These are phyloP conservation scores for Caenorhabditis auriculariae DNA, from an alignment of 2,888 invertebrate genomes.

Conservation along the genomic window DNA sequence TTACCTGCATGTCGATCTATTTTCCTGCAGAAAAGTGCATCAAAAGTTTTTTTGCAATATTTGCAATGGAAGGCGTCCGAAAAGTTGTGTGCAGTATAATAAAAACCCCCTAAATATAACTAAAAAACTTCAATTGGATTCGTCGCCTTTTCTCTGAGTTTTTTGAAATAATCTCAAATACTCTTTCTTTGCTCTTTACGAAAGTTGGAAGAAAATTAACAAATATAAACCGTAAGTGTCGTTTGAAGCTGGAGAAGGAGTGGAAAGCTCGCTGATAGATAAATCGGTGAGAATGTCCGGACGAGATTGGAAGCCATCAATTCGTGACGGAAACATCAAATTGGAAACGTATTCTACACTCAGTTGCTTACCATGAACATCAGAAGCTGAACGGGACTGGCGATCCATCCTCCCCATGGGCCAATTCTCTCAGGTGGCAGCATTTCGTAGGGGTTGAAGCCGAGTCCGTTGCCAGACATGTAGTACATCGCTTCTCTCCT, in stretches of 20 bases:
- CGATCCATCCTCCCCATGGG: constrained; percentile 63
- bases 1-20: no score
- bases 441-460: constrained; percentile 63
- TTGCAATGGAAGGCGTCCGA: no score
- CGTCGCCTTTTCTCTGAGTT: neutral
- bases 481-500: constrained; percentile 61
- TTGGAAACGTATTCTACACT: no score
- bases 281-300: constrained; percentile 48
- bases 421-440: constrained; percentile 59
- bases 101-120: neutral
- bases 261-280: constrained; percentile 45
- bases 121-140: neutral
- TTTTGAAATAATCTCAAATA: neutral
- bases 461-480: constrained; percentile 57
- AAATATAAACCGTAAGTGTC: constrained; percentile 61
- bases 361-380: constrained; percentile 54
- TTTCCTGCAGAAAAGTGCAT: no score
- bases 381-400: constrained; percentile 59
- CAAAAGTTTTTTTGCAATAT: no score
- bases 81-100: no score
- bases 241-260: constrained; percentile 55
- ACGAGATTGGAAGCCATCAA: constrained; percentile 51
- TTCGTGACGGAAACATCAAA: constrained; percentile 38
- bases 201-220: neutral
- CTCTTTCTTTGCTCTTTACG: neutral